phyloP scores from a whole-genome alignment of 1,140 invertebrate genomes.

The Trichomalopsis sarcophagae region DNA sequence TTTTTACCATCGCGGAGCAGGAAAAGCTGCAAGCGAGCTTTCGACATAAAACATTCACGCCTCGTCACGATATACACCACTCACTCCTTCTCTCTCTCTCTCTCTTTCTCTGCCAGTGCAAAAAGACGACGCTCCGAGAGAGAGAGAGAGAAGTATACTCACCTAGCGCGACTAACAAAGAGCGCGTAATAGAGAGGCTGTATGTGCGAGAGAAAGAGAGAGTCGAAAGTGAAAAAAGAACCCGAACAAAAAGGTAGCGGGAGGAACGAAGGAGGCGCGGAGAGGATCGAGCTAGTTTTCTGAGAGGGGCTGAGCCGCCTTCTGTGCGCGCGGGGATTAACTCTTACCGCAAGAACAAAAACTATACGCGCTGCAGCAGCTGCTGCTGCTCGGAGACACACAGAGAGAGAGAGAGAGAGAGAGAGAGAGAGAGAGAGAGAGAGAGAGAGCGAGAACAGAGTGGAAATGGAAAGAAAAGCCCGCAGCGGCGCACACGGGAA shows the following conservation, averaged over 20 bases:
- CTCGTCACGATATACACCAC: background rate
- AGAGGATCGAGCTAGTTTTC: constrained; percentile 30
- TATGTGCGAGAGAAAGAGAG: background rate
- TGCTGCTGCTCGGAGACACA: background rate
- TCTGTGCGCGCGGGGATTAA: constrained; percentile 42
- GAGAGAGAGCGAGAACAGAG: background rate
- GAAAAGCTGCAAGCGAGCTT: background rate
- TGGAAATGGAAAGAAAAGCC: background rate
- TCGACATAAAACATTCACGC: constrained; percentile 34
- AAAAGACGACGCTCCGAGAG: background rate
- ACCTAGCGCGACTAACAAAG: constrained; percentile 18
- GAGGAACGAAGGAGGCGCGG: background rate
- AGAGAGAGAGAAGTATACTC: constrained; percentile 1
- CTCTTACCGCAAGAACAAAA: constrained; percentile 48
- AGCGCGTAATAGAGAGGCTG: constrained; percentile 30
- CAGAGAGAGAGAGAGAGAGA: too few relatives aligned
- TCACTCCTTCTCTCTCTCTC: background rate
- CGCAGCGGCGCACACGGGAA: too few relatives aligned
- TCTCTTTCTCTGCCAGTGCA: background rate
- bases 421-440: too few relatives aligned
- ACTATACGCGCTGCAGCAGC: background rate
- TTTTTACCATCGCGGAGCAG: background rate
- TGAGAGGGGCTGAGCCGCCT: background rate
- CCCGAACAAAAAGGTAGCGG: background rate
- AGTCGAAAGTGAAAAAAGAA: constrained; percentile 7